Percentiles rank a stretch among this genome's conserved stretches.
phyloP scores from a whole-genome alignment of 2,888 invertebrate genomes.

The Protonemura montana region DNA sequence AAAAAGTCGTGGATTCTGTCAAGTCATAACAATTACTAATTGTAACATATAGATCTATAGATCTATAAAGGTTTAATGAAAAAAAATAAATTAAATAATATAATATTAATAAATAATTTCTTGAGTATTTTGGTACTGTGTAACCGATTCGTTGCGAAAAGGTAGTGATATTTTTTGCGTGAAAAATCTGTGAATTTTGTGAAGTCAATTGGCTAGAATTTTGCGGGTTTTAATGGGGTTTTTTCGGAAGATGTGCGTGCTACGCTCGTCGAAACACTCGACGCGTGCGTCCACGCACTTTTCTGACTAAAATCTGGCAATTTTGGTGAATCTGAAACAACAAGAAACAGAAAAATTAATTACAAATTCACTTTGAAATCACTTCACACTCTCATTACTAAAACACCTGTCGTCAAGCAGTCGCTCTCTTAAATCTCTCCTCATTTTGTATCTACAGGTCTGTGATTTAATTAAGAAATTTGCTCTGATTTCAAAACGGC shows the following conservation, averaged over 20 bases:
- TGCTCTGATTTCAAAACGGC: too few species aligned
- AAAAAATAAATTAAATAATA: slow-evolving; percentile 37
- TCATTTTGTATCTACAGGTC: too few species aligned
- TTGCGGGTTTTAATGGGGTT: background rate
- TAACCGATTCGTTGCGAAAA: background rate
- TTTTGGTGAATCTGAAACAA: slow-evolving; percentile 35
- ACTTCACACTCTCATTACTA: background rate
- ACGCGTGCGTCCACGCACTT: background rate
- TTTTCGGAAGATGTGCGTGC: slow-evolving; percentile 19
- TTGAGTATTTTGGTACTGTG: slow-evolving; percentile 40
- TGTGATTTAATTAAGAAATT: too few species aligned
- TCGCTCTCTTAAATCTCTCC: too few species aligned
- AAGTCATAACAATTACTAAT: slow-evolving; percentile 21
- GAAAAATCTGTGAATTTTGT: slow-evolving; percentile 20
- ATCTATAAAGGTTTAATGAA: slow-evolving; percentile 24
- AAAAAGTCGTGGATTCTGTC: background rate
- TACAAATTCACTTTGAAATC: background rate
- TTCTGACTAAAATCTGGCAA: slow-evolving; percentile 16
- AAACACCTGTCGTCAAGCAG: too few species aligned
- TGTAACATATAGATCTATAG: slow-evolving; percentile 34
- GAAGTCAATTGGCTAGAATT: slow-evolving; percentile 35
- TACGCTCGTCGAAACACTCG: background rate
- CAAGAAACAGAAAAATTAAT: background rate
- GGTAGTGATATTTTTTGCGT: background rate
- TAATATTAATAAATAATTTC: slow-evolving; percentile 33